phyloP scores from a whole-genome alignment of 2,888 invertebrate species.

The Pediacus dermestoides region DNA sequence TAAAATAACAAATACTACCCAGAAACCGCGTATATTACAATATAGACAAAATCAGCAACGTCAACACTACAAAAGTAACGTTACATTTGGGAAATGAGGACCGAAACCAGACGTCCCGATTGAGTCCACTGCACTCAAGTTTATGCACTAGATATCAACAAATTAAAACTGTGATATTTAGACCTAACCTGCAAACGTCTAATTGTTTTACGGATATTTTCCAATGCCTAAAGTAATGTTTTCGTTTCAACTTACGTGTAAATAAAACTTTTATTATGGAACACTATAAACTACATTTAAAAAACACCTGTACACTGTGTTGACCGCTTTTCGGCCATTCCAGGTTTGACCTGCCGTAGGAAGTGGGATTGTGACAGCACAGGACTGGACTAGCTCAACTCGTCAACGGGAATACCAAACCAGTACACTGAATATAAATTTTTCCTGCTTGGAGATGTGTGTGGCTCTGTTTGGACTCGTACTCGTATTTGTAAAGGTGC shows the following conservation, averaged over 20 bases:
- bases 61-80: constrained; percentile 40
- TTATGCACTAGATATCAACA: constrained; percentile 48
- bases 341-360: constrained; percentile 50
- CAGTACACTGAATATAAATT: too few relatives aligned
- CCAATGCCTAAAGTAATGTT: constrained; percentile 2
- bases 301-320: constrained; percentile 49
- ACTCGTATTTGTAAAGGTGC: too few relatives aligned
- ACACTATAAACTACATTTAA: constrained; percentile 46
- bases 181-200: constrained; percentile 32
- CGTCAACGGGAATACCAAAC: constrained; percentile 13
- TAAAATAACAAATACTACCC: constrained; percentile 18
- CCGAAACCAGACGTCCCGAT: constrained; percentile 36
- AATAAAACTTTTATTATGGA: constrained; percentile 20
- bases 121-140: constrained; percentile 44
- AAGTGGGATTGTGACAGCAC: constrained; percentile 46
- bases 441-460: too few relatives aligned
- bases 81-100: constrained; percentile 44
- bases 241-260: constrained; percentile 26
- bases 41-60: constrained; percentile 21
- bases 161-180: constrained; percentile 30
- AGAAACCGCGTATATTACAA: constrained; percentile 10
- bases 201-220: constrained; percentile 1
- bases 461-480: too few relatives aligned
- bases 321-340: constrained; percentile 53
- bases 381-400: constrained; percentile 31